Percentiles rank a stretch among this genome's conserved stretches.
phyloP scores from a whole-genome alignment of 2,113 vertebrate species.

The Eulemur macaco region DNA sequence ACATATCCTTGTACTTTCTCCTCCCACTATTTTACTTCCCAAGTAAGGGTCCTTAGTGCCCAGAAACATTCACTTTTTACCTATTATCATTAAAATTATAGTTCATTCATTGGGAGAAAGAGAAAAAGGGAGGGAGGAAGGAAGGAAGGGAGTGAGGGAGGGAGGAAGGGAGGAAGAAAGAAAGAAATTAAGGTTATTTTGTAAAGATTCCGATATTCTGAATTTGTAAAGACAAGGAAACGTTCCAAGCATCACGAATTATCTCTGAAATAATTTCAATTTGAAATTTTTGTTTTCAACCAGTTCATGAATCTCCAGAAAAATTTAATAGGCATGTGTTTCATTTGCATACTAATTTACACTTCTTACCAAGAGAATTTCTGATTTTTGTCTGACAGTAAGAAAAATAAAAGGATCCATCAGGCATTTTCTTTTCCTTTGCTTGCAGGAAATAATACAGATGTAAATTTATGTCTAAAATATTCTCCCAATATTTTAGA shows the following conservation, averaged over 20 bases:
- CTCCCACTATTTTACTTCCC: background rate
- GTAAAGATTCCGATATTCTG: background rate
- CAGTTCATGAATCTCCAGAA: background rate
- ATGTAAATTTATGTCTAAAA: background rate
- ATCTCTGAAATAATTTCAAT: background rate
- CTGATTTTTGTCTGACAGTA: background rate
- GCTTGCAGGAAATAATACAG: background rate
- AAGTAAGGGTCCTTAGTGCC: background rate
- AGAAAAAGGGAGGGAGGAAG: background rate
- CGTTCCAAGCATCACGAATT: background rate
- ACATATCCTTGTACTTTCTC: background rate
- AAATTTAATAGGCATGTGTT: background rate
- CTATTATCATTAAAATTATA: background rate
- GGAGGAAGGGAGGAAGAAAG: too few species aligned
- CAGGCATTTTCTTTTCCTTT: background rate
- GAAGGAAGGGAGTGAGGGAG: background rate
- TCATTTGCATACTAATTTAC: background rate
- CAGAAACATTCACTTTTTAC: background rate
- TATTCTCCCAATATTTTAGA: background rate
- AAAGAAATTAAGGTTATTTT: background rate
- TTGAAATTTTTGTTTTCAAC: constrained; percentile 1
- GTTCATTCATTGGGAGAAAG: background rate
- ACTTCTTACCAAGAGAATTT: background rate
- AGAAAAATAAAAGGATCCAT: background rate
- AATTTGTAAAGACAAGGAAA: background rate